Conservation (phyloP, 64 coral and sea anemone genomes). For the Pocillopora damicornis region DNA sequence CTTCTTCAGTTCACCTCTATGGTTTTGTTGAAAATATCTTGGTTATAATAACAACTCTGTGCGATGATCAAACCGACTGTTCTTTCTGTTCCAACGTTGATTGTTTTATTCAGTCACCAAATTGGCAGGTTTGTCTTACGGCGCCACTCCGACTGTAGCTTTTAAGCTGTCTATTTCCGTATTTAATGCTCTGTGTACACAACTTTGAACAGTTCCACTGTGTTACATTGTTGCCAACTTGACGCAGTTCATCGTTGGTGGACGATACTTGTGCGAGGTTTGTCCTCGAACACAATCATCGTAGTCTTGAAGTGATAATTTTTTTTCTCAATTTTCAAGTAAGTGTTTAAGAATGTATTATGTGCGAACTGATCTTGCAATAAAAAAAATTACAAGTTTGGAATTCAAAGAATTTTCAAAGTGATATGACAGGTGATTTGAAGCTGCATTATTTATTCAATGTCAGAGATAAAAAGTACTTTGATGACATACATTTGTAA, state of each 20-base stretch:
- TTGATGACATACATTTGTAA: too few relatives aligned
- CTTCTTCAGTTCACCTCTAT: too few relatives aligned
- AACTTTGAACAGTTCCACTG: slow-evolving; percentile 5
- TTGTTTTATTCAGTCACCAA: background rate
- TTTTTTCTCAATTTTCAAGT: too few relatives aligned
- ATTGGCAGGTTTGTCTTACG: slow-evolving; percentile 28
- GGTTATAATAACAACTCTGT: background rate
- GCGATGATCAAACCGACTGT: background rate
- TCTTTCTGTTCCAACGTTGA: background rate
- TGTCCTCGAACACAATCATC: too few relatives aligned
- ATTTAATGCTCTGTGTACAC: slow-evolving; percentile 18
- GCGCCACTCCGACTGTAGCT: slow-evolving; percentile 18
- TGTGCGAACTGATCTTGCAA: too few relatives aligned
- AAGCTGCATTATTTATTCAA: too few relatives aligned
- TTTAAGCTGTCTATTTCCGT: slow-evolving; percentile 30
- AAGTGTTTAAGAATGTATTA: too few relatives aligned
- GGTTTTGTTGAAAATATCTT: background rate
- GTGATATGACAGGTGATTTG: too few relatives aligned
- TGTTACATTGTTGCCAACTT: slow-evolving; percentile 29
- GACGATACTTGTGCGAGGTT: background rate
- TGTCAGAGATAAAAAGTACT: too few relatives aligned
- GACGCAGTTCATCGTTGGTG: background rate
- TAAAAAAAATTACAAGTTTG: too few relatives aligned
- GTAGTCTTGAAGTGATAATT: too few relatives aligned
- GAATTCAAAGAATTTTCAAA: too few relatives aligned